Conservation (phyloP, 2,888 invertebrate genomes). For the Tortricodes alternella region DNA sequence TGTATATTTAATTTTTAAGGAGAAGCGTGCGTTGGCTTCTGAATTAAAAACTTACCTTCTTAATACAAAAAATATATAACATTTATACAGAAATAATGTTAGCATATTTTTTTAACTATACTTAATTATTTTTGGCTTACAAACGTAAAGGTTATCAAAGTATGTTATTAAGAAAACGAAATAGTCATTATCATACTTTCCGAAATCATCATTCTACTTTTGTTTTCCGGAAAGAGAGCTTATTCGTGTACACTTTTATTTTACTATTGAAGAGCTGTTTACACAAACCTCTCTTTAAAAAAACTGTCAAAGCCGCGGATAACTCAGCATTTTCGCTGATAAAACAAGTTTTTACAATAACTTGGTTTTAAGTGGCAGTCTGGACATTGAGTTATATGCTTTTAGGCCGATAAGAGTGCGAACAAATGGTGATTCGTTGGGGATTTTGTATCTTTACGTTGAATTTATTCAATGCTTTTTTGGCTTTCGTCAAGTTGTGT, state of each 20-base stretch:
- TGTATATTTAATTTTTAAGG: slow-evolving; percentile 43
- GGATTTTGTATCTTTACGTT: slow-evolving; percentile 4
- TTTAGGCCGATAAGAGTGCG: slow-evolving; percentile 17
- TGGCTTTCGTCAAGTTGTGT: slow-evolving; percentile 7
- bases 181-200: no score
- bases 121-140: no score
- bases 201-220: no score
- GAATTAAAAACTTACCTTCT: no score
- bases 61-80: no score
- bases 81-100: no score
- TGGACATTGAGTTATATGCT: slow-evolving; percentile 27
- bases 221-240: no score
- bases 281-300: neutral
- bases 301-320: slow-evolving; percentile 6
- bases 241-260: no score
- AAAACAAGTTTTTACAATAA: slow-evolving; percentile 25
- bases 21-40: no score
- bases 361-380: slow-evolving; percentile 18
- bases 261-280: slow-evolving; percentile 3
- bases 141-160: no score
- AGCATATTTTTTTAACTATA: no score
- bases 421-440: slow-evolving; percentile 16
- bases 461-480: slow-evolving; percentile 10
- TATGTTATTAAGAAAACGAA: no score
- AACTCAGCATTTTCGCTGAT: slow-evolving; percentile 23